Base-by-base conservation (phyloP, 2,888 invertebrate genomes). In the Clusia tigrina region DNA sequence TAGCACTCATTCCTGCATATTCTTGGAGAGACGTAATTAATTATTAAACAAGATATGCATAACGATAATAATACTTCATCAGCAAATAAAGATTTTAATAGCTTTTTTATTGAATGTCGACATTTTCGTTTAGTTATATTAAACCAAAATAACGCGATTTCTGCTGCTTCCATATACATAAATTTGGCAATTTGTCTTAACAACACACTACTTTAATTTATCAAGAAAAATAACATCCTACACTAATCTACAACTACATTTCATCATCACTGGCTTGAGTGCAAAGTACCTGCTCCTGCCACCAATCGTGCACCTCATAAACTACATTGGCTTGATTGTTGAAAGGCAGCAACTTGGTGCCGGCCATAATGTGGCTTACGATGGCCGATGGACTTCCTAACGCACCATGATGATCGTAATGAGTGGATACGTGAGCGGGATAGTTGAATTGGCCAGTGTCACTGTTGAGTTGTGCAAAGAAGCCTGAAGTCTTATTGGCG, bases 231-330 rank as follows among this genome's bases (percentile, higher is more conserved):
- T n/a, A n/a, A n/a, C n/a, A n/a, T n/a, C 32, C 32, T 32, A 32
- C 32, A 32, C 12, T 32, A 32, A 32, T 12, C 32, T 32, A 48
- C 18, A 24, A 58, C 56, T 75, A 78, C n/a, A 73, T 62, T 68
- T 90, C 89, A 60, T 89, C 89, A 64, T 89, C 89, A 67, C 88
- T 89, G 60, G 87, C 86, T 54, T 89, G 88, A 20, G 86, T 85
- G 74, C 88, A 88, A 37, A 88, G 86, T 38, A 93, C 86, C 78
- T 92, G 93, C 74, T 91, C 90, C 74, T 88, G 88, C 94, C 94
- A 94, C 94, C 94, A 94, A 74, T 92, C 90, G 74, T 89, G 88
- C 62, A 94, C 91, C 83, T 94, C 94, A 72, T 88, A 87, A 71
- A 92, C 87, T 1, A 78, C 77, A 67, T 82, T 84, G 1, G 80